A percentile compares a stretch with the other conserved stretches of the same genome.
These are phyloP conservation scores for Siphamia tubifer DNA, from an alignment of 2,113 vertebrate genomes.

Conservation along the genomic window DNA sequence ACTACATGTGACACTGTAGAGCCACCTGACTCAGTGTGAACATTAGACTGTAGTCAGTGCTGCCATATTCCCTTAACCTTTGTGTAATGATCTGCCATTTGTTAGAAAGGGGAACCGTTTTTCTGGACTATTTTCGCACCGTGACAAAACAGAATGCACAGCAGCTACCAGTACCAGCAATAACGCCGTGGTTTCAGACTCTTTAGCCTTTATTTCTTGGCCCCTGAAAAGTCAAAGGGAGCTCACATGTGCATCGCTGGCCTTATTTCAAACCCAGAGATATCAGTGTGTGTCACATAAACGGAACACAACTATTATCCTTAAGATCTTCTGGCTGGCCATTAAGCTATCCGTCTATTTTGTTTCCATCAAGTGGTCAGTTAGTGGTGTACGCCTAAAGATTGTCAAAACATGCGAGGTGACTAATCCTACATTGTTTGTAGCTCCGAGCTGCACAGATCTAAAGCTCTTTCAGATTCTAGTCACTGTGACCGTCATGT, in stretches of 20 bases:
- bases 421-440: background rate
- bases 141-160: background rate
- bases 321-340: background rate
- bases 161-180: background rate
- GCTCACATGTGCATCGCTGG: constrained; percentile 3
- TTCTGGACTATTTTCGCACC: background rate
- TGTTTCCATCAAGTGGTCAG: background rate
- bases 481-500: background rate
- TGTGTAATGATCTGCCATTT: background rate
- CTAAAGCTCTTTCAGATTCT: background rate
- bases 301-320: background rate
- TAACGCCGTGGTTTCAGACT: background rate
- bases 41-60: background rate
- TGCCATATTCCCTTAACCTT: background rate
- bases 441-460: background rate
- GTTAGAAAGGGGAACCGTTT: background rate
- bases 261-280: background rate
- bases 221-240: background rate
- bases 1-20: background rate
- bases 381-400: background rate
- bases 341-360: background rate
- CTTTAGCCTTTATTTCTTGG: background rate
- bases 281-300: background rate
- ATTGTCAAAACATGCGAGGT: background rate
- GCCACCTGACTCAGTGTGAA: background rate